Evolutionary conservation across 2,797 vertebrate species (phyloP), one percentile per base, ranked within the genome.

Genomic region (Anabacerthia variegaticeps): DNA sequence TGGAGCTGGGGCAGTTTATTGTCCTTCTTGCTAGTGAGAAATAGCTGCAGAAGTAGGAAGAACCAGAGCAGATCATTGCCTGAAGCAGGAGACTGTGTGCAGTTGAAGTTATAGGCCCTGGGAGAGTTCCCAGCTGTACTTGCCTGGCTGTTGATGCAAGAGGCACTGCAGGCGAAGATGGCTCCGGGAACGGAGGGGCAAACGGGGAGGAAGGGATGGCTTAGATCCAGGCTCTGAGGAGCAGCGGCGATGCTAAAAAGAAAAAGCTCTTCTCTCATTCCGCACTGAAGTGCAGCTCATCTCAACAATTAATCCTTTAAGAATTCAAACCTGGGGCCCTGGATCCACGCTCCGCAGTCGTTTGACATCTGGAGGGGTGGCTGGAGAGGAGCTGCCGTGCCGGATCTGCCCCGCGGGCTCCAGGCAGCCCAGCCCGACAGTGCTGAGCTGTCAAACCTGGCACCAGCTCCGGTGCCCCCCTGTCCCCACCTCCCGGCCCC

Each of bases 41-140:
- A 96, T 88, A 90, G 91, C 95, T 89, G 89, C 88, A 82, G 88
- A 82, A 94, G 95, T 56, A 84, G 93, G 92, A 92, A 76, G 96
- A 96, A 96, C 55, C 96, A 96, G 95, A 96, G 94, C 96, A 88
- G 91, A 96, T 96, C 95, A 83, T 94, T 84, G 96, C 96, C 95
- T 88, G 93, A 39, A 96, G 96, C 93, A 91, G 95, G 89, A 95
- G 95, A 5, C 89, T 89, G 7, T 75, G 72, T 93, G 95, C 92
- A 84, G 95, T 93, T 94, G 93, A 89, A 95, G 94, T 88, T 92
- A 85, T 4, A 39, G 85, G 88, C 91, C 95, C 96, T 90, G 95
- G 74, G 95, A 96, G 95, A 92, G 92, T 69, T 95, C 89, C 94
- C 95, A 96, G 95, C 95, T 94, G 95, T 80, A 92, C 93, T 96